These are phyloP conservation scores for Rhombomys opimus DNA, from an alignment of 2,113 vertebrate genomes.

Conservation along the genomic window DNA sequence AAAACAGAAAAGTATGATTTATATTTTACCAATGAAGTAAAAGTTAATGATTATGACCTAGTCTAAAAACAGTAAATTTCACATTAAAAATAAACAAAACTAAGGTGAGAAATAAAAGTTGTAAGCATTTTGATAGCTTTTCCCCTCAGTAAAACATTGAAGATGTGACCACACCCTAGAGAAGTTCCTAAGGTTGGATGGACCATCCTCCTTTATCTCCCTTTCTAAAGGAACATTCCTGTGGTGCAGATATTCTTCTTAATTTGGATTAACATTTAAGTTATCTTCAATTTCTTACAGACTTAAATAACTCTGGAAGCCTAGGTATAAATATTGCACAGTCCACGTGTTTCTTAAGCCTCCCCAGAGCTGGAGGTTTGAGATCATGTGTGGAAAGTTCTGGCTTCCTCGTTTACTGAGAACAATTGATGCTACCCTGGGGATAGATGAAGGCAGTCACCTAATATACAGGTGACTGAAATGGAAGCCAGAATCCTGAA, in stretches of 20 bases:
- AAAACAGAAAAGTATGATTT: neutral
- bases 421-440: neutral
- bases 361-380: neutral
- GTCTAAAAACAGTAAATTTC: neutral
- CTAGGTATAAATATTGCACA: neutral
- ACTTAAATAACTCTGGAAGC: neutral
- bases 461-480: neutral
- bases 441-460: slow-evolving; percentile 42
- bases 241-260: slow-evolving; percentile 73
- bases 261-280: neutral
- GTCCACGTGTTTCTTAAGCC: neutral
- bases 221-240: slow-evolving; percentile 92
- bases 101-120: neutral
- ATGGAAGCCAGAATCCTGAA: slow-evolving; percentile 34
- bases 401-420: neutral
- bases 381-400: neutral
- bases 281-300: neutral
- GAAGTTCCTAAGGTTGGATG: slow-evolving; percentile 92
- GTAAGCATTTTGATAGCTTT: slow-evolving; percentile 66
- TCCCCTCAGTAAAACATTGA: slow-evolving; percentile 81
- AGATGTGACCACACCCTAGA: slow-evolving; percentile 91
- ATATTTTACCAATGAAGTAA: neutral
- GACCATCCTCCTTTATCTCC: slow-evolving; percentile 72
- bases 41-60: neutral
- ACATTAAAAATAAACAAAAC: neutral